Percentiles rank a stretch among this genome's conserved stretches.
These are phyloP conservation scores for Podarcis lilfordi DNA, from an alignment of 2,797 vertebrate species.

Conservation along the genomic window DNA sequence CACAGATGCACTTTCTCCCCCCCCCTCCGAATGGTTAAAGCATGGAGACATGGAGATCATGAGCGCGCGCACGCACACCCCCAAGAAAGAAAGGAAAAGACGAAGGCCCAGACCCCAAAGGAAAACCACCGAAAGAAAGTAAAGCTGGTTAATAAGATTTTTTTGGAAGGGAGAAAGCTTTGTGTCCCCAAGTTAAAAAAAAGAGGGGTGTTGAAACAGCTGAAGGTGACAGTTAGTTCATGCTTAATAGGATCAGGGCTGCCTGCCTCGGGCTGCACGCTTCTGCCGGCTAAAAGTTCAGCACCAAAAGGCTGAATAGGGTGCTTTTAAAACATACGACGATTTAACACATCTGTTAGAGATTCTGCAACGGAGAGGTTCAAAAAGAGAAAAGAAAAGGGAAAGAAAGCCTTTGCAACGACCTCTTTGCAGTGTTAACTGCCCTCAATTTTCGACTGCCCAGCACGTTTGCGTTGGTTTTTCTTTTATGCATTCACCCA, in stretches of 20 bases:
- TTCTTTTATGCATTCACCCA: not conserved
- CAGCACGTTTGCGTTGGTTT: not conserved
- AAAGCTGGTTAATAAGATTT: conserved; percentile 91
- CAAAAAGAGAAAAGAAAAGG: conserved; percentile 49
- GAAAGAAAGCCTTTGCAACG: conserved; percentile 19
- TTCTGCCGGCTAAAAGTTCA: conserved; percentile 84
- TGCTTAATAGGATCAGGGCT: conserved; percentile 96
- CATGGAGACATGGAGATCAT: conserved; percentile 84
- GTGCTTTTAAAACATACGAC: conserved; percentile 81
- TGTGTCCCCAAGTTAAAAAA: conserved; percentile 86
- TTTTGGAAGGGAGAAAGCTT: conserved; percentile 78
- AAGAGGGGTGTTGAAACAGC: conserved; percentile 83
- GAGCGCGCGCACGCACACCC: conserved; percentile 75
- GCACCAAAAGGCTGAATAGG: conserved; percentile 83
- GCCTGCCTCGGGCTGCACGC: conserved; percentile 86
- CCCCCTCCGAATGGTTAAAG: conserved; percentile 88
- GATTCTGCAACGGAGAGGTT: conserved; percentile 59
- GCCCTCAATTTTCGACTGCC: not conserved
- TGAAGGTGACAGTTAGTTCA: conserved; percentile 99
- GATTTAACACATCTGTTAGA: conserved; percentile 95
- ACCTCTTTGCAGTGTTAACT: conserved; percentile 30
- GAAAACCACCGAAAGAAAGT: conserved; percentile 90
- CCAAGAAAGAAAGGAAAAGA: not conserved
- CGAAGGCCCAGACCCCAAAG: conserved; percentile 85
- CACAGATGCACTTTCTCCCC: conserved; percentile 84